A percentile compares a stretch with the other conserved stretches of the same genome.
These are phyloP conservation scores for Zele albiditarsus DNA, from an alignment of 2,888 invertebrate genomes.

Conservation along the genomic window DNA sequence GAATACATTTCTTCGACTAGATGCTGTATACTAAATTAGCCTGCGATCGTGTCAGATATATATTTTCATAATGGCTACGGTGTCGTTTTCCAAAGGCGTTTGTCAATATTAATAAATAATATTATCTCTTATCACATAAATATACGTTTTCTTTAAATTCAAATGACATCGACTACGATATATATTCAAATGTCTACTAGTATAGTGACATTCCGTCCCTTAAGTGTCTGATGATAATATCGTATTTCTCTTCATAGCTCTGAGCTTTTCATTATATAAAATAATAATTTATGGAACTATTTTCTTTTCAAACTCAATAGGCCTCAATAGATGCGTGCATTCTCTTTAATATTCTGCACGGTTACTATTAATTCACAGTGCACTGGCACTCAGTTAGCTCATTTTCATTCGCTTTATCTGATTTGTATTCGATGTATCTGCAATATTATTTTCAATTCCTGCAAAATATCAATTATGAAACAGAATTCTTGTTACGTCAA, in stretches of 20 bases:
- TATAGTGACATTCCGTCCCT: conserved; percentile 47
- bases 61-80: neutral
- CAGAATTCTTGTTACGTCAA: conserved; percentile 13
- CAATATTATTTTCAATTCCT: conserved; percentile 45
- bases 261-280: conserved; percentile 60
- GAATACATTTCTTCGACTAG: conserved; percentile 33
- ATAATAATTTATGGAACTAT: conserved; percentile 70
- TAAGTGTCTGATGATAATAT: conserved; percentile 44
- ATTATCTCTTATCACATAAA: conserved; percentile 66
- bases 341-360: conserved; percentile 45
- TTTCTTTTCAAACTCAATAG: conserved; percentile 56
- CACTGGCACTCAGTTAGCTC: conserved; percentile 70
- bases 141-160: conserved; percentile 59
- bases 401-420: conserved; percentile 70
- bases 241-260: conserved; percentile 28
- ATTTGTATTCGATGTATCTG: conserved; percentile 65
- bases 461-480: conserved; percentile 20
- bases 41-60: conserved; percentile 30
- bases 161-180: conserved; percentile 56
- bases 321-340: conserved; percentile 66
- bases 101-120: conserved; percentile 50
- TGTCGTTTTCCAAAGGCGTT: conserved; percentile 48
- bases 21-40: conserved; percentile 35
- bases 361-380: conserved; percentile 52
- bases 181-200: conserved; percentile 57